phyloP scores from a whole-genome alignment of 2,888 invertebrate species.

The Drosophila longiperda region DNA sequence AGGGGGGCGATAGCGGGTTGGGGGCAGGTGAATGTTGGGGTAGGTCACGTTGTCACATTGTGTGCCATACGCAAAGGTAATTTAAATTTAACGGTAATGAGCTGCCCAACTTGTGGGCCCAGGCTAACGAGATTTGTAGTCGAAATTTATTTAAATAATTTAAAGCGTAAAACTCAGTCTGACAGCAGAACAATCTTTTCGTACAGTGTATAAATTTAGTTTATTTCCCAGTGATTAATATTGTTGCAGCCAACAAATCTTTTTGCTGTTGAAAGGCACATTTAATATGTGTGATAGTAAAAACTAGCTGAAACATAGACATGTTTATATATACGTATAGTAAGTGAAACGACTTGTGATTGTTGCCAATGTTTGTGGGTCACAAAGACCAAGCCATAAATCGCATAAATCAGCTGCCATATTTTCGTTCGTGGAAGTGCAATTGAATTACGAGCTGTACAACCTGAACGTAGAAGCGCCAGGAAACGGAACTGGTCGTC shows the following conservation, averaged over 20 bases:
- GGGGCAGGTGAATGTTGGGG: neutral
- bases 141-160: slow-evolving; percentile 21
- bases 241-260: neutral
- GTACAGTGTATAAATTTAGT: neutral
- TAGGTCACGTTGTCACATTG: slow-evolving; percentile 15
- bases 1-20: neutral
- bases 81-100: slow-evolving; percentile 35
- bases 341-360: slow-evolving; percentile 25
- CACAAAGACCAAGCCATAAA: slow-evolving; percentile 24
- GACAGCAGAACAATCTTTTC: neutral
- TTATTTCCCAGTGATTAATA: neutral
- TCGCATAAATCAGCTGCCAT: slow-evolving; percentile 56
- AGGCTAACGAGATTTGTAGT: neutral
- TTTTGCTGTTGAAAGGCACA: neutral
- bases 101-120: neutral
- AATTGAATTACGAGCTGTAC: slow-evolving; percentile 72
- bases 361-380: slow-evolving; percentile 42
- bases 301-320: neutral
- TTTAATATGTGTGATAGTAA: neutral
- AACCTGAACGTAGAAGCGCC: slow-evolving; percentile 58
- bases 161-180: neutral
- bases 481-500: slow-evolving; percentile 51
- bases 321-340: neutral
- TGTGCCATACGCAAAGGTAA: slow-evolving; percentile 17
- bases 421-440: slow-evolving; percentile 57